Percentiles rank a stretch among this genome's conserved stretches.
Evolutionary conservation across 2,888 invertebrate genomes (phyloP).

Genomic region (Cephonodes hylas): DNA sequence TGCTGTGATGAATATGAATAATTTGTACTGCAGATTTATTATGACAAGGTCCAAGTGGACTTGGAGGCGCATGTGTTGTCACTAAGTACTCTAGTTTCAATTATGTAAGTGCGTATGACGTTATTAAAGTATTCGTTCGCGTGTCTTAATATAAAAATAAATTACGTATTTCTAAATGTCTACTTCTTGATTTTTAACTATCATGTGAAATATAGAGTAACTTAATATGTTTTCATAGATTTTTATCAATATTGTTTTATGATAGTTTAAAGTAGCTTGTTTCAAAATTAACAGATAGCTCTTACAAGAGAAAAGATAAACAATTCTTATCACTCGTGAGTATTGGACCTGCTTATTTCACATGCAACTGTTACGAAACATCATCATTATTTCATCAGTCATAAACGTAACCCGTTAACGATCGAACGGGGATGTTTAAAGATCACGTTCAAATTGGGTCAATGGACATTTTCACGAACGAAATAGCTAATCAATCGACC

Average conservation of each 20-base stretch:
- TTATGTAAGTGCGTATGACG: not conserved
- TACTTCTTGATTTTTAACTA: too few species aligned
- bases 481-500: constrained; percentile 57
- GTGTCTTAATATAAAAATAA: not conserved
- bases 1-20: constrained; percentile 73
- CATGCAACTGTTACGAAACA: too few species aligned
- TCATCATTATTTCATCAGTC: not conserved
- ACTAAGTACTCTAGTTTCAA: not conserved
- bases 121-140: not conserved
- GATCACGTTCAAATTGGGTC: constrained; percentile 7
- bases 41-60: constrained; percentile 44
- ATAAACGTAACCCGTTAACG: not conserved
- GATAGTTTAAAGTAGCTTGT: too few species aligned
- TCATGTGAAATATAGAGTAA: too few species aligned
- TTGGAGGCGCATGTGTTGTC: constrained; percentile 45
- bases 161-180: too few species aligned
- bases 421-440: constrained; percentile 15
- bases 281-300: too few species aligned
- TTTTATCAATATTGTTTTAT: too few species aligned
- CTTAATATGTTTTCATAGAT: too few species aligned
- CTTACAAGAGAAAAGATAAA: too few species aligned
- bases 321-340: too few species aligned
- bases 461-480: not conserved
- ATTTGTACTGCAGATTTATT: constrained; percentile 74
- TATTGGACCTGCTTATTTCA: too few species aligned